phyloP scores from a whole-genome alignment of 2,888 invertebrate genomes.

The Luffia ferchaultella region DNA sequence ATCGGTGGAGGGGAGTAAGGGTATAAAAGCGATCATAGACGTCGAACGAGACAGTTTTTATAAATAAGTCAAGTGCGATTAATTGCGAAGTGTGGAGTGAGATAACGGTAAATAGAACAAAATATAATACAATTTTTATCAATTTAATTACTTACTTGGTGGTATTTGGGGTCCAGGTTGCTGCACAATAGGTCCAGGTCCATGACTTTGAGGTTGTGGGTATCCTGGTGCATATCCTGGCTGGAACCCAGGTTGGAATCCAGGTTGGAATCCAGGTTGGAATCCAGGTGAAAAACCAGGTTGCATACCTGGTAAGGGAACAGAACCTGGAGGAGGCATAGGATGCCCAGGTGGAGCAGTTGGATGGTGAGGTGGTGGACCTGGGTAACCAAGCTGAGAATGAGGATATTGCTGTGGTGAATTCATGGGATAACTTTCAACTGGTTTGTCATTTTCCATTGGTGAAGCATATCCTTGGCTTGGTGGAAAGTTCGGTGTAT shows the following conservation, averaged over 20 bases:
- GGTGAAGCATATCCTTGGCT: conserved; percentile 49
- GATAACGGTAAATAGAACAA: too few species aligned
- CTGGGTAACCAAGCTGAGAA: conserved; percentile 21
- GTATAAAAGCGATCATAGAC: too few species aligned
- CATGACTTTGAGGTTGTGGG: conserved; percentile 20
- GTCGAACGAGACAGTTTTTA: too few species aligned
- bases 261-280: conserved; percentile 28
- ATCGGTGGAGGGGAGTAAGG: too few species aligned
- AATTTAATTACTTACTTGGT: conserved; percentile 25
- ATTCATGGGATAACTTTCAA: conserved; percentile 21
- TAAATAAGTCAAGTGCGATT: too few species aligned
- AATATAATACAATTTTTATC: too few species aligned
- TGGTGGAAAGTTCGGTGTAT: conserved; percentile 51
- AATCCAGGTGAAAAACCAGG: conserved; percentile 43
- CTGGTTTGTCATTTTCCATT: conserved; percentile 29
- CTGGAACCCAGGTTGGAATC: conserved; percentile 31
- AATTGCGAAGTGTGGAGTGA: too few species aligned
- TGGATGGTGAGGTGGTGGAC: conserved; percentile 23
- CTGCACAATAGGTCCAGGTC: conserved; percentile 30
- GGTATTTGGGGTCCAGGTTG: conserved; percentile 35
- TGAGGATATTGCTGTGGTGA: conserved; percentile 16
- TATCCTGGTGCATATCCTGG: conserved; percentile 35
- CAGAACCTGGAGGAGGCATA: conserved; percentile 21
- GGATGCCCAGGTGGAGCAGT: conserved; percentile 33
- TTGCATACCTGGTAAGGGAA: conserved; percentile 42